Conservation (phyloP, 2,888 invertebrate genomes). For the Ischnus inquisitorius region DNA sequence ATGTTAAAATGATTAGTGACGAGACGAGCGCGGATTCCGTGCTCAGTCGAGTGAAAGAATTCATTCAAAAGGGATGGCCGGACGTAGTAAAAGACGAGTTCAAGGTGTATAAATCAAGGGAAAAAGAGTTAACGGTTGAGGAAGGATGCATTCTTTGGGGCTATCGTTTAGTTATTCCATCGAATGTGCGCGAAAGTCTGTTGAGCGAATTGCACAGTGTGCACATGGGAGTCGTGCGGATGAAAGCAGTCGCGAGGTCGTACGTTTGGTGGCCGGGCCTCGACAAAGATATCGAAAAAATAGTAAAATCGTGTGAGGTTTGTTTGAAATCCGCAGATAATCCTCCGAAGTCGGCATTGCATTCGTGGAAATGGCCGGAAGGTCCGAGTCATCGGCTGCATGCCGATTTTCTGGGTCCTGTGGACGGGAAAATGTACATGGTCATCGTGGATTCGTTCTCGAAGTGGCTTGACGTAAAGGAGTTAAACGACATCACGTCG, state of each 20-base stretch:
- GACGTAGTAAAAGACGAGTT: not conserved
- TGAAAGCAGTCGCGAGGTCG: conserved; percentile 68
- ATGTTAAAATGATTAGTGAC: not conserved
- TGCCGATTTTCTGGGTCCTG: conserved; percentile 69
- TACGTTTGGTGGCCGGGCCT: conserved; percentile 71
- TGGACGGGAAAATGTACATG: conserved; percentile 46
- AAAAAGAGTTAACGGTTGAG: conserved; percentile 56
- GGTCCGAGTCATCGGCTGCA: conserved; percentile 69
- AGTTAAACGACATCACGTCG: conserved; percentile 52
- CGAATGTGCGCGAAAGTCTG: conserved; percentile 30
- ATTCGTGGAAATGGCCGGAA: conserved; percentile 71
- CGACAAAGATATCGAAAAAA: conserved; percentile 68
- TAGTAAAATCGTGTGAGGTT: conserved; percentile 62
- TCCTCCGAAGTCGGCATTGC: conserved; percentile 62
- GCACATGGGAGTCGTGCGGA: conserved; percentile 65
- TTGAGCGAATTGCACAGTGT: conserved; percentile 65
- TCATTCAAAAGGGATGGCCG: conserved; percentile 26
- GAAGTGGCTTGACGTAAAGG: conserved; percentile 70
- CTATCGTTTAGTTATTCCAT: conserved; percentile 59
- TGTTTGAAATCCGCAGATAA: conserved; percentile 65
- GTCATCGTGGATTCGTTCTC: conserved; percentile 67
- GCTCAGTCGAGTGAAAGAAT: conserved; percentile 14
- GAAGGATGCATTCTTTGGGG: conserved; percentile 67
- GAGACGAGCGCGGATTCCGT: not conserved
- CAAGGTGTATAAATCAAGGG: conserved; percentile 16